phyloP scores from a whole-genome alignment of 2,888 invertebrate species.

The Parnassius smintheus region DNA sequence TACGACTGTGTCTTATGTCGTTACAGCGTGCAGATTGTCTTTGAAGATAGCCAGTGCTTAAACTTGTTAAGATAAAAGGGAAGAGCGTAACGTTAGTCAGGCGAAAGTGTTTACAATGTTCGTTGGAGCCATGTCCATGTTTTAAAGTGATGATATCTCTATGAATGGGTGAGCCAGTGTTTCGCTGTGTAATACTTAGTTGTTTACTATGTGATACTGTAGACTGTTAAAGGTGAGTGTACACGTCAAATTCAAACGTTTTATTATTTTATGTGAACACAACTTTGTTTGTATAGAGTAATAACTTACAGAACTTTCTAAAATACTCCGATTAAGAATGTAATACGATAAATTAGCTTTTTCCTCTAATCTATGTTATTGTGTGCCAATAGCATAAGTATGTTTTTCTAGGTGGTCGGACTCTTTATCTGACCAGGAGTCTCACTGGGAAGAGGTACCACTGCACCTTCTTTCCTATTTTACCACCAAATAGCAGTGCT shows the following conservation, averaged over 20 bases:
- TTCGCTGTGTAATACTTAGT: not conserved
- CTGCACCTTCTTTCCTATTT: too few relatives aligned
- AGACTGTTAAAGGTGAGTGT: constrained; percentile 3
- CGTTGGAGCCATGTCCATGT: not conserved
- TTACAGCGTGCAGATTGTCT: not conserved
- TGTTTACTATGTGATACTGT: constrained; percentile 6
- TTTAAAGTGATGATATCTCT: not conserved
- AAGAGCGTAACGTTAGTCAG: not conserved
- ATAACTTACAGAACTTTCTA: too few relatives aligned
- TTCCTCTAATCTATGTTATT: too few relatives aligned
- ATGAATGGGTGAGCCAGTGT: not conserved
- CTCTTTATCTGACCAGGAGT: too few relatives aligned
- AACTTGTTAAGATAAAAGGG: not conserved
- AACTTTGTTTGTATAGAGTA: too few relatives aligned
- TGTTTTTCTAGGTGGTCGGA: too few relatives aligned
- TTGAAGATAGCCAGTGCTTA: not conserved
- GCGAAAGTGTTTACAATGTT: constrained; percentile 17
- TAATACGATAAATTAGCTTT: too few relatives aligned
- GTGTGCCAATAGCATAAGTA: too few relatives aligned
- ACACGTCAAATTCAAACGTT: not conserved
- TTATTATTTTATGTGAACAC: too few relatives aligned
- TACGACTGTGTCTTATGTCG: constrained; percentile 16
- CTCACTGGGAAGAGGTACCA: too few relatives aligned
- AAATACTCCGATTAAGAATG: too few relatives aligned
- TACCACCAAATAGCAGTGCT: too few relatives aligned